Base-by-base conservation (phyloP, 2,888 invertebrate species). In the Limnephilus auricula region DNA sequence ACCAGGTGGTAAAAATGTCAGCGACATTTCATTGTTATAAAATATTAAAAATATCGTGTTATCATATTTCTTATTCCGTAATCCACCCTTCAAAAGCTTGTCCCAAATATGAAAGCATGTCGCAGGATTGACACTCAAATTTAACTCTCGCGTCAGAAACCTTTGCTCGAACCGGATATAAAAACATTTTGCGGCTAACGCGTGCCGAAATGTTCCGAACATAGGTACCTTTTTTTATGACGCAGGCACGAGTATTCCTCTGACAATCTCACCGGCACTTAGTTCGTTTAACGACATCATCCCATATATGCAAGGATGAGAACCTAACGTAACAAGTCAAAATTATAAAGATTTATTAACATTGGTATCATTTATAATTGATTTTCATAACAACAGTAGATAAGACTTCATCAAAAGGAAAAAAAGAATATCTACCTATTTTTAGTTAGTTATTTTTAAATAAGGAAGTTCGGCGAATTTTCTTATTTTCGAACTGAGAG, bases 101-200 rank as follows among this genome's bases (percentile, higher is more conserved):
- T 65, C 50, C 50, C 50, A 65, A 65, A 65, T 65, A 18, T 40
- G 84, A 84, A 84, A 37, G 84, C 13, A 37, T 37, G 84, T 65
- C 31, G 18, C 86, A n/a, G 50, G 50, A 86, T 86, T 86, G 86
- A 30, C 86, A 86, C 86, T 86, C 45, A 86, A 86, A 86, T 50
- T 45, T 86, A 50, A 86, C 31, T 86, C 86, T 65, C 50, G 18
- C 50, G 86, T 45, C 86, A 45, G 40, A 84, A 86, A 18, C 50
- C 45, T 86, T 25, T 37, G 78, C 34, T 31, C 88, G 79, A 6
- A 30, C 37, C 18, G 79, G 34, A 32, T n/a, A 79, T 88, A 88
- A 88, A 88, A 88, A 79, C 79, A 79, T 88, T 88, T 88, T 88
- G 79, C n/a, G 79, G 88, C 88, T 30, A 34, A 34, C 88, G 25